These are phyloP conservation scores for Pomacea maculata DNA, from an alignment of 1,140 invertebrate species.

Conservation along the genomic window DNA sequence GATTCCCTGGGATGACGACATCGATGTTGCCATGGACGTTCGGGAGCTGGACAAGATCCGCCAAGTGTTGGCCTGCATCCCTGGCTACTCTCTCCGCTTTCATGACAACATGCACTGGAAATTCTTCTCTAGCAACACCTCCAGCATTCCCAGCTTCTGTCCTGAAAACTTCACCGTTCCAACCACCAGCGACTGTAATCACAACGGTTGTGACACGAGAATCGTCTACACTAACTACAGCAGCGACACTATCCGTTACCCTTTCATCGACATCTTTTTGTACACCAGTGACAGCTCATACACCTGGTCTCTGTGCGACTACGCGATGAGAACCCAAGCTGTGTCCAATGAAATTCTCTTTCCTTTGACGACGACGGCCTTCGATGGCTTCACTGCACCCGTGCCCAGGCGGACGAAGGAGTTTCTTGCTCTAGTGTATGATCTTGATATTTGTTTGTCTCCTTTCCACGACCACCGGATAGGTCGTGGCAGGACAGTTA, in stretches of 20 bases:
- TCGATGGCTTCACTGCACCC: conserved; percentile 14
- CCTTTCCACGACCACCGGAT: conserved; percentile 4
- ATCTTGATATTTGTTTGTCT: neutral
- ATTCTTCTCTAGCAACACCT: conserved; percentile 1
- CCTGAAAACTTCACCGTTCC: neutral
- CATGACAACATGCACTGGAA: conserved; percentile 22
- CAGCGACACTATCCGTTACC: neutral
- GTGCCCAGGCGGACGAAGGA: neutral
- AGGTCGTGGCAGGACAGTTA: neutral
- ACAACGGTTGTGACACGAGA: neutral
- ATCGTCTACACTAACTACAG: neutral
- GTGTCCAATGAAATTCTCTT: neutral
- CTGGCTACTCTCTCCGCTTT: neutral
- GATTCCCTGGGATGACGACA: conserved; percentile 29
- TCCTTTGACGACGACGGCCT: neutral
- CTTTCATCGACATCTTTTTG: conserved; percentile 26
- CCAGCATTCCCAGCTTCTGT: neutral
- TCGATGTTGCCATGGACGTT: conserved; percentile 20
- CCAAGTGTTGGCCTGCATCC: conserved; percentile 17
- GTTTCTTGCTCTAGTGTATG: neutral
- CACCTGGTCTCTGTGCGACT: conserved; percentile 10
- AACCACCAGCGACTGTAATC: too few relatives aligned
- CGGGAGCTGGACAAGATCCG: neutral
- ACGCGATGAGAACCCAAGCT: neutral
- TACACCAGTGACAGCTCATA: conserved; percentile 11